phyloP scores from a whole-genome alignment of 2,797 vertebrate species.

The Orestias chungarensis region DNA sequence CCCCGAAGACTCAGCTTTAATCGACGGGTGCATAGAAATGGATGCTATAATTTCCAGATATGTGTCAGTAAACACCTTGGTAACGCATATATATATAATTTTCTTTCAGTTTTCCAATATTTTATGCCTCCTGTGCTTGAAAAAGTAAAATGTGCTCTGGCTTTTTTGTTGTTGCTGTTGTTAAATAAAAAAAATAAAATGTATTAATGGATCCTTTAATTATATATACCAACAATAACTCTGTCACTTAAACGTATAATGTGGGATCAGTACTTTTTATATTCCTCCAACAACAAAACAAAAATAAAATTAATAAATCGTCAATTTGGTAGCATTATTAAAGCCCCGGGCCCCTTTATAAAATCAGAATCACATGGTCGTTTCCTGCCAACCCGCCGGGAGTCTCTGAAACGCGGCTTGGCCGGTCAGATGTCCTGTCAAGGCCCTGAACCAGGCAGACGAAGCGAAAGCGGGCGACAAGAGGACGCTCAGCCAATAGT shows the following conservation, averaged over 20 bases:
- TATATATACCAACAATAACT: background rate
- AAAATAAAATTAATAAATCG: no score
- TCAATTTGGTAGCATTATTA: no score
- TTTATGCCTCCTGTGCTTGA: background rate
- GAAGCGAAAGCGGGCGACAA: conserved; percentile 56
- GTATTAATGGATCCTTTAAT: no score
- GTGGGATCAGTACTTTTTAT: background rate
- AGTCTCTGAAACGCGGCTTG: conserved; percentile 42
- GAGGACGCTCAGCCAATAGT: conserved; percentile 58
- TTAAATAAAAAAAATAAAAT: no score
- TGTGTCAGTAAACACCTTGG: background rate
- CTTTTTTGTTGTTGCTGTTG: no score
- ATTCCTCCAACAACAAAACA: background rate
- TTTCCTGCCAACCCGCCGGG: conserved; percentile 1
- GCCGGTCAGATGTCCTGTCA: conserved; percentile 68
- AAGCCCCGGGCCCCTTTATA: no score
- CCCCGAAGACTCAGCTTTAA: background rate
- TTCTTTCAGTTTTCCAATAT: background rate
- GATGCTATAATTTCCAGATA: background rate
- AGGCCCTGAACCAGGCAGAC: conserved; percentile 72
- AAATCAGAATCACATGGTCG: background rate
- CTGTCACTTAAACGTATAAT: background rate
- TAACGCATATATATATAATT: background rate
- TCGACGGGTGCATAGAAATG: background rate
- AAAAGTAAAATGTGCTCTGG: background rate